Evolutionary conservation across 2,888 invertebrate species (phyloP), one percentile per base, ranked within the genome.

Genomic region (Andrena trimmerana): DNA sequence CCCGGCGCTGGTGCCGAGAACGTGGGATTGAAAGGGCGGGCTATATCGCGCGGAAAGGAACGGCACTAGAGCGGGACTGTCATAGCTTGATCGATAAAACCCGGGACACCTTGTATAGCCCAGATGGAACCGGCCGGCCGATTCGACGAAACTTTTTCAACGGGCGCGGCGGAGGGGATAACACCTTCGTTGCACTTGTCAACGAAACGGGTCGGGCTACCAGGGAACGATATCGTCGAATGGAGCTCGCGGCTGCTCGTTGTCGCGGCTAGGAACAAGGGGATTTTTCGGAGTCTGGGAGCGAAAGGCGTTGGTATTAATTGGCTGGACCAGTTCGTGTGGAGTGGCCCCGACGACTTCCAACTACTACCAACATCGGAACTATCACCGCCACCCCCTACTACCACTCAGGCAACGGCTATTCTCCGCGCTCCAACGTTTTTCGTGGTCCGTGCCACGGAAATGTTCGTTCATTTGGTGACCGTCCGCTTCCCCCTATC

Each of bases 361-460:
- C n/a, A 36, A 66, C 78, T 68, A 67, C 74, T 27, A 76, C 76
- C 54, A 67, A 13, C 66, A 68, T 42, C 54, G 42, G 16, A 48
- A 75, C 80, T 67, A 71, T 66, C 73, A 52, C 50, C 50, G 78
- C 60, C 50, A 76, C 67, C 42, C 42, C 16, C 42, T 29, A 59
- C 70, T 24, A 60, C 59, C 71, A 42, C 24, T 24, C 59, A 24
- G 50, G 70, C 42, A 69, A 82, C 69, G 70, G 42, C 70, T 70
- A 85, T 89, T 86, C 89, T 84, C 80, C 54, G 81, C 79, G 88
- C 86, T 82, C 84, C 89, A 89, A 86, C 89, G 89, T 90, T 89
- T 90, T 90, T 81, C 86, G 89, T 89, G 91, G 92, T 92, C 88
- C 90, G 89, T 90, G 91, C 91, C 88, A 91, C 91, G 92, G 92